Evolutionary conservation across 2,113 vertebrate genomes (phyloP), one percentile per base, ranked within the genome.

Genomic region (Perognathus longimembris): DNA sequence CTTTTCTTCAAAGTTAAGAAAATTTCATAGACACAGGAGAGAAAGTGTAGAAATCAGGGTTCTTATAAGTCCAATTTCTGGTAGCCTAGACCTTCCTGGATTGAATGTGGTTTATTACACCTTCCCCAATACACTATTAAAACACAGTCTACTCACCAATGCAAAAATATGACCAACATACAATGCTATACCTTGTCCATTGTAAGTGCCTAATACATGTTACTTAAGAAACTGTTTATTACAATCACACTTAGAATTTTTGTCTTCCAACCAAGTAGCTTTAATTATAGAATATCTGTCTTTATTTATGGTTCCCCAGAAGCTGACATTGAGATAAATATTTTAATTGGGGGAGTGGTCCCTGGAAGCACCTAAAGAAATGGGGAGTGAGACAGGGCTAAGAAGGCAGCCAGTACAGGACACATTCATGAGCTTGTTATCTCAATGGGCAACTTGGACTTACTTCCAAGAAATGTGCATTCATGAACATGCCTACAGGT

Each of bases 1-100:
- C 28, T 87, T 89, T 40, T 11, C 30, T 93, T 79, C 18, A 81
- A 81, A 34, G 32, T 38, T 34, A 63, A 84, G 36, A 57, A 74
- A 87, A 66, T 5, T 32, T 70, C 78, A 54, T 0, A n/a, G 64
- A 85, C 21, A n/a, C 7, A 82, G 73, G 75, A 57, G 26, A 26
- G 74, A 70, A 38, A 26, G 5, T 26, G 34, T 8, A 45, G 77
- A 59, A 71, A n/a, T n/a, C 7, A 63, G 32, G 36, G 69, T 30
- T 70, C 20, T 0, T 21, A 17, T 26, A 59, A 21, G 34, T 1
- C 3, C 30, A 5, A 17, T 4, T 50, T 1, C 17, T 34, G 63
- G 38, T 0, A 24, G 30, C 7, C 40, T 1, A 82, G 17, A 64
- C 32, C 28, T 40, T 57, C 12, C 50, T 21, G 21, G 21, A 34